These are phyloP conservation scores for Solenopsis invicta DNA, from an alignment of 1,140 invertebrate genomes.

Conservation along the genomic window DNA sequence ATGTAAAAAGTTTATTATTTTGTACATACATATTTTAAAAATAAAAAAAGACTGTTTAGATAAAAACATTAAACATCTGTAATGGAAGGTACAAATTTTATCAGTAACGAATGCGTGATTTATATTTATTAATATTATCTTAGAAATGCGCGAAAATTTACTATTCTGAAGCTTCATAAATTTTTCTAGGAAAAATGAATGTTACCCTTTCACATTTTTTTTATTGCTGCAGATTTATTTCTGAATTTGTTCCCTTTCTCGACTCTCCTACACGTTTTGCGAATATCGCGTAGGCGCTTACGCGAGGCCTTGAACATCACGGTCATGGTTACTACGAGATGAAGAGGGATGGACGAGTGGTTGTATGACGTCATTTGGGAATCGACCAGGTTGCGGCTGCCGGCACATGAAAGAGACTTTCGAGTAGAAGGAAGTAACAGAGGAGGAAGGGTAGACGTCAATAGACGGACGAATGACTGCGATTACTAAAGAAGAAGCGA, in stretches of 20 bases:
- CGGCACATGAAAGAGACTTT: neutral
- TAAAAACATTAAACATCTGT: neutral
- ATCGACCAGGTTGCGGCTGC: conserved; percentile 59
- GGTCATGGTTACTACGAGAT: conserved; percentile 56
- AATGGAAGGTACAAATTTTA: neutral
- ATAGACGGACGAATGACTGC: conserved; percentile 5
- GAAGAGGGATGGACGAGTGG: conserved; percentile 3
- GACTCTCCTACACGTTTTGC: conserved; percentile 7
- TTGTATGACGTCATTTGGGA: conserved; percentile 59
- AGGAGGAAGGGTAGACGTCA: neutral
- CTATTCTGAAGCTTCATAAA: neutral
- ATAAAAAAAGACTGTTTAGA: conserved; percentile 19
- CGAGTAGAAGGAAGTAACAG: neutral
- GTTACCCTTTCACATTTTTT: neutral
- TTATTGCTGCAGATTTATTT: neutral
- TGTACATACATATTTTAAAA: neutral
- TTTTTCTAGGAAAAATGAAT: neutral
- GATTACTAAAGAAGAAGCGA: conserved; percentile 8
- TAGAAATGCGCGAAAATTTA: neutral
- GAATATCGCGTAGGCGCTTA: conserved; percentile 14
- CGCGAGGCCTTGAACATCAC: conserved; percentile 12
- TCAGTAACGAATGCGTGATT: neutral
- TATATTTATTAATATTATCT: neutral
- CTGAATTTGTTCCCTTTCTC: neutral
- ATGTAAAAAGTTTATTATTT: neutral